Evolutionary conservation across 1,140 invertebrate species (phyloP), one percentile per base, ranked within the genome.

Genomic region (Aporrectodea caliginosa): DNA sequence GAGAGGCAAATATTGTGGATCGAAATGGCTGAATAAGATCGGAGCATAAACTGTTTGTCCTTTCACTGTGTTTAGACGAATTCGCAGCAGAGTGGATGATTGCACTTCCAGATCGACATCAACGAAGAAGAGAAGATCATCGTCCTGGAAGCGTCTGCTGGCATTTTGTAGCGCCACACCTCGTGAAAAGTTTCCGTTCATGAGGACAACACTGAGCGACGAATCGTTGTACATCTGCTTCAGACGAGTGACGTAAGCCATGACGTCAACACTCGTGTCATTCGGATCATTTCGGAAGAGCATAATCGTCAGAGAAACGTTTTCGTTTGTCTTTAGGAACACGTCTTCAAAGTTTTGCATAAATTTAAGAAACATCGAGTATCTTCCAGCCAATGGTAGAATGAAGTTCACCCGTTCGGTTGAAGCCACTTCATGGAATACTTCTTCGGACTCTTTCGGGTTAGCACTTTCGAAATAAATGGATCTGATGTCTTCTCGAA

Each of bases 21-120:
- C 93, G 86, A 94, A 99, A 85, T 98, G 93, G 88, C 96, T 98
- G 86, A 96, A 99, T 27, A 99, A 96, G 82, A 99, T 95, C 0
- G 98, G 98, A 87, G 97, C 97, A 89, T 99, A 99, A 0, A 96
- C 92, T 12, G 93, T 92, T n/a, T n/a, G n/a, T 34, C 92, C 91
- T 82, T 91, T 89, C 16, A 94, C 89, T 0, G 95, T 95, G 85
- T 97, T 95, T 91, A 81, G 89, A 77, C 88, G 85, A 76, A 90
- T 86, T 72, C 90, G 81, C 27, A 85, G 76, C 2, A 90, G 78
- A 22, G 87, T 84, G 32, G 86, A 86, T 29, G 75, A 73, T n/a
- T 81, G 85, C 77, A 90, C 85, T 69, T 88, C 69, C 79, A 90
- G 90, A 81, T 90, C 91, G 31, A 93, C 91, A 80, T 92, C 89